phyloP scores from a whole-genome alignment of 2,113 vertebrate species.

The Phalacrocorax brasilianus region DNA sequence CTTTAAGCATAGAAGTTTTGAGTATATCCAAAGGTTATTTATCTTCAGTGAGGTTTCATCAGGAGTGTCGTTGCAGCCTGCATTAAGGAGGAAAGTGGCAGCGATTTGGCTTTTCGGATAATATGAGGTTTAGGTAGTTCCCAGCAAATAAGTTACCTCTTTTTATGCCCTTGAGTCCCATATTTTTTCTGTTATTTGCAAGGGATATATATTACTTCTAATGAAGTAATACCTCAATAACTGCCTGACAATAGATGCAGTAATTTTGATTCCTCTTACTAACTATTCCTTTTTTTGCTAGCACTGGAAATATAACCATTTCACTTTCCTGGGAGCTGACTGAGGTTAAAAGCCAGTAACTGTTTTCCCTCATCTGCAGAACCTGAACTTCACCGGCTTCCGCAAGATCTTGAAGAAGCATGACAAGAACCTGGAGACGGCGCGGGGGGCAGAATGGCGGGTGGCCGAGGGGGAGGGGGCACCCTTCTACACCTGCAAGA shows the following conservation, averaged over 20 bases:
- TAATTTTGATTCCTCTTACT: background rate
- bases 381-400: constrained; percentile 98
- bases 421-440: constrained; percentile 97
- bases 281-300: background rate
- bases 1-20: background rate
- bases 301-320: background rate
- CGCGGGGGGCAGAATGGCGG: constrained; percentile 93
- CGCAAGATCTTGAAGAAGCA: constrained; percentile 99
- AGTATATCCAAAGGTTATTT: background rate
- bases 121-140: background rate
- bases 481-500: constrained; percentile 98
- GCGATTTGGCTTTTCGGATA: background rate
- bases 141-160: background rate
- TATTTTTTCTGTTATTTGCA: background rate
- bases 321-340: background rate
- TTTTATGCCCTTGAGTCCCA: background rate
- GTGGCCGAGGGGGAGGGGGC: constrained; percentile 97
- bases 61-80: background rate
- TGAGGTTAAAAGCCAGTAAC: background rate
- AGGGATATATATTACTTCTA: background rate
- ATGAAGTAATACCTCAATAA: background rate
- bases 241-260: background rate
- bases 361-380: constrained; percentile 73
- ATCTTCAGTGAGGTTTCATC: background rate
- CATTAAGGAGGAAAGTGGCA: background rate